A percentile compares a stretch with the other conserved stretches of the same genome.
Conservation (phyloP, 2,888 invertebrate genomes). For the Cheilosia vulpina region DNA sequence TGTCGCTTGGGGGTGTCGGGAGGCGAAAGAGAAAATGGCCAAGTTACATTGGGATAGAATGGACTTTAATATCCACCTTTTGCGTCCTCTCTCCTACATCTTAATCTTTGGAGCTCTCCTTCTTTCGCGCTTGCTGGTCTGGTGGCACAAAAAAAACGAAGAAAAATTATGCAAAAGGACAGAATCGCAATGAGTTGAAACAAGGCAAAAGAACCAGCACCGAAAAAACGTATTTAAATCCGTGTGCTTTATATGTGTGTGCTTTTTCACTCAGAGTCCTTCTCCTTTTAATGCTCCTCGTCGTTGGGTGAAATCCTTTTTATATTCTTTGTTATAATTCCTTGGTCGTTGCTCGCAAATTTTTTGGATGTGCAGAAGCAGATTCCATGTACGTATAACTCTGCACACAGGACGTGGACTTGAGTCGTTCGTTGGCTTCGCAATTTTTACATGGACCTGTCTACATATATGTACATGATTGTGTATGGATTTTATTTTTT, state of each 20-base stretch:
- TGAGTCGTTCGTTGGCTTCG: slow-evolving; percentile 28
- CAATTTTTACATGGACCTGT: neutral
- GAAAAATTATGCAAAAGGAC: slow-evolving; percentile 1
- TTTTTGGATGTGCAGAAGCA: slow-evolving; percentile 18
- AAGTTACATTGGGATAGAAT: slow-evolving; percentile 13
- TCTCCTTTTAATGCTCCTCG: neutral
- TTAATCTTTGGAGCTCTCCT: neutral
- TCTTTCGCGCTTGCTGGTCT: neutral
- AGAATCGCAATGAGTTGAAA: neutral
- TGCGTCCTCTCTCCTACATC: neutral
- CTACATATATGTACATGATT: neutral
- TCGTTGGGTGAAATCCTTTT: slow-evolving; percentile 15
- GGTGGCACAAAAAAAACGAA: neutral
- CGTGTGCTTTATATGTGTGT: neutral
- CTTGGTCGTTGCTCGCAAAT: slow-evolving; percentile 50
- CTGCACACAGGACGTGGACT: slow-evolving; percentile 25
- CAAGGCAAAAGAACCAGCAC: neutral
- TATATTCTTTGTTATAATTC: slow-evolving; percentile 49
- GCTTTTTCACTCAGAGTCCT: slow-evolving; percentile 1
- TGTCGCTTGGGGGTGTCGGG: neutral
- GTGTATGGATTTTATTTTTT: neutral
- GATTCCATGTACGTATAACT: slow-evolving; percentile 12
- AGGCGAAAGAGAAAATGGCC: neutral
- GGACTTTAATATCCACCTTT: slow-evolving; percentile 35
- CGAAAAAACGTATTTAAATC: slow-evolving; percentile 16